These are phyloP conservation scores for Cacoxenus indagator DNA, from an alignment of 2,888 invertebrate species.

Conservation along the genomic window DNA sequence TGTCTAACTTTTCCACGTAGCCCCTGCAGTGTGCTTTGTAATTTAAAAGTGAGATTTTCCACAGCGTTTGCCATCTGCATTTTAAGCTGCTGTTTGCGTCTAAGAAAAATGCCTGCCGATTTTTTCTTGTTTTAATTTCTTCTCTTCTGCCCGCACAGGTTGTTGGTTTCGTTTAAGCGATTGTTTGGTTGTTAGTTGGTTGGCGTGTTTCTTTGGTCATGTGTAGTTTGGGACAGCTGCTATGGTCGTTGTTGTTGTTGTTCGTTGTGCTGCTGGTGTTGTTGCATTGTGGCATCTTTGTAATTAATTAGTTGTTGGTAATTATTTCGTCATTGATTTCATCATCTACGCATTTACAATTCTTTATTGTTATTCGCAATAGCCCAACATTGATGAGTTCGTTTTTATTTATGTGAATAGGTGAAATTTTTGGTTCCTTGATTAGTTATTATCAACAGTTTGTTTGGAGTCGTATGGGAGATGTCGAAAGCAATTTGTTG, in stretches of 20 bases:
- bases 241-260: neutral
- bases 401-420: slow-evolving; percentile 58
- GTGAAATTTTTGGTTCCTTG: slow-evolving; percentile 60
- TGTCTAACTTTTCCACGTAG: slow-evolving; percentile 10
- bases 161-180: neutral
- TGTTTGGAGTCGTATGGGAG: neutral
- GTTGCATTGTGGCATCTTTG: slow-evolving; percentile 40
- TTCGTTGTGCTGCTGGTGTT: neutral
- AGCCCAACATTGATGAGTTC: slow-evolving; percentile 47
- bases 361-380: slow-evolving; percentile 13
- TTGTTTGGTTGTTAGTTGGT: slow-evolving; percentile 14
- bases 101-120: slow-evolving; percentile 54
- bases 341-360: slow-evolving; percentile 26
- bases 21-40: slow-evolving; percentile 47
- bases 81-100: slow-evolving; percentile 38
- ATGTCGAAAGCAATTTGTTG: too few relatives aligned
- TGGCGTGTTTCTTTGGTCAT: slow-evolving; percentile 24
- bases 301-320: slow-evolving; percentile 53
- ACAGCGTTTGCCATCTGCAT: slow-evolving; percentile 54
- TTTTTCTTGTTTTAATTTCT: slow-evolving; percentile 26
- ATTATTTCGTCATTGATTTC: slow-evolving; percentile 5
- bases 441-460: slow-evolving; percentile 24
- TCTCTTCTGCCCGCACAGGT: neutral
- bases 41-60: slow-evolving; percentile 68
- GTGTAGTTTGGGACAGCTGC: neutral